Evolutionary conservation across 2,888 invertebrate genomes (phyloP), one percentile per base, ranked within the genome.

Genomic region (Sphaeridia pumilis): DNA sequence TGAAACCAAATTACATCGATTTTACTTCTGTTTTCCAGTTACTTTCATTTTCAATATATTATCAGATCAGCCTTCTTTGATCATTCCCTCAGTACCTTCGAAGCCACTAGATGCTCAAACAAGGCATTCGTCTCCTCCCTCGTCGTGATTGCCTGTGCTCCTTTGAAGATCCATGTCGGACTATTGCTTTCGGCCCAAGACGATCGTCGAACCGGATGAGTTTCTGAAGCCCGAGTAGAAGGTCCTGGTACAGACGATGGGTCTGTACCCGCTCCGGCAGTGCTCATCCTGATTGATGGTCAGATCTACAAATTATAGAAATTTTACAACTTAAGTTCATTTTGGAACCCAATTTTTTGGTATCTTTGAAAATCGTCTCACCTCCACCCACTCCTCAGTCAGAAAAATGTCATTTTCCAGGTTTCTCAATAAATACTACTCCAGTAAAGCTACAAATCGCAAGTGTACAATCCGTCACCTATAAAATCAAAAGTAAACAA

Each of bases 171-270:
- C 80, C 80, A 80, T 17, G 21, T 74, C 69, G 45, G 73, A 70
- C 78, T 78, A 43, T 76, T 72, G 63, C 77, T 76, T 54, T 78
- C 78, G 41, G 73, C 70, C 75, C 77, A 78, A 41, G 46, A 43
- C 2, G 43, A 46, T n/a, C n/a, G n/a, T n/a, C n/a, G n/a, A n/a
- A n/a, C n/a, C n/a, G n/a, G n/a, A n/a, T n/a, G n/a, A n/a, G n/a
- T n/a, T n/a, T 10, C 59, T 45, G 46, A 57, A 61, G 28, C 41
- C 58, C 1, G 60, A 57, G 10, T 7, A 14, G 10, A 31, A 31
- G 31, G 31, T 31, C 5, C 12, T 41, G 20, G 41, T 17, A 20
- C 5, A 14, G 20, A 17, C 41, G 17, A 17, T n/a, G n/a, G n/a
- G n/a, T n/a, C n/a, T n/a, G n/a, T n/a, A n/a, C n/a, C n/a, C 10